Conservation (phyloP, 2,797 vertebrate species). For the Notolabrus celidotus region DNA sequence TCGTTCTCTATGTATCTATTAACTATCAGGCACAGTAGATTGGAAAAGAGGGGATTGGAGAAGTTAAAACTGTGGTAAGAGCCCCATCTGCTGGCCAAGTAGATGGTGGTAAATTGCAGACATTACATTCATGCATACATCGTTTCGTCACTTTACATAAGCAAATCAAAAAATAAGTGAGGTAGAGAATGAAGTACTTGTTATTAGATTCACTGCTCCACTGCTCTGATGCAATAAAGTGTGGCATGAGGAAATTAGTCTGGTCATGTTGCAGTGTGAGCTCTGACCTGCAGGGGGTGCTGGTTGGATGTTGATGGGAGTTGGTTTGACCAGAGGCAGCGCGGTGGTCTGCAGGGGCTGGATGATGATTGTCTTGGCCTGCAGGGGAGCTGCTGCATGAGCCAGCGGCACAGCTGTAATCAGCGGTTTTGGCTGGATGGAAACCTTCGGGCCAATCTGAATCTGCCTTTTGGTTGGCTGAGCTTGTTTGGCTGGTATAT, state of each 20-base stretch:
- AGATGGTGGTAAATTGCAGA: too few relatives aligned
- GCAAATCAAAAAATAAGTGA: not conserved
- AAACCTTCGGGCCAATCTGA: constrained; percentile 87
- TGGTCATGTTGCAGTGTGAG: constrained; percentile 37
- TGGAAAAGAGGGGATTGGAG: not conserved
- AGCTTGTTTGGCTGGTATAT: constrained; percentile 76
- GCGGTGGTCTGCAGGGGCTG: constrained; percentile 89
- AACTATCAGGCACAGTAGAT: too few relatives aligned
- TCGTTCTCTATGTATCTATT: too few relatives aligned
- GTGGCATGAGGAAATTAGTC: not conserved
- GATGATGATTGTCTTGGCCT: constrained; percentile 93
- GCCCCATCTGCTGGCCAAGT: constrained; percentile 77
- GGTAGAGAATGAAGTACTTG: not conserved
- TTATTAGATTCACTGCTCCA: not conserved
- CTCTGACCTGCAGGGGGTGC: constrained; percentile 88
- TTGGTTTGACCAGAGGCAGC: constrained; percentile 87
- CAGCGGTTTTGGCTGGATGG: constrained; percentile 91
- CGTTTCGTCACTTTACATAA: not conserved
- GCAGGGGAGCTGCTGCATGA: constrained; percentile 81
- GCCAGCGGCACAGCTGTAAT: constrained; percentile 88
- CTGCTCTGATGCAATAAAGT: constrained; percentile 16
- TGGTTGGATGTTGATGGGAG: constrained; percentile 89
- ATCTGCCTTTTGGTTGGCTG: constrained; percentile 85
- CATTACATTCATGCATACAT: too few relatives aligned
- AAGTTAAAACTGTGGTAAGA: constrained; percentile 40